Conservation (phyloP, 2,113 vertebrate genomes). For the Neogale vison region DNA sequence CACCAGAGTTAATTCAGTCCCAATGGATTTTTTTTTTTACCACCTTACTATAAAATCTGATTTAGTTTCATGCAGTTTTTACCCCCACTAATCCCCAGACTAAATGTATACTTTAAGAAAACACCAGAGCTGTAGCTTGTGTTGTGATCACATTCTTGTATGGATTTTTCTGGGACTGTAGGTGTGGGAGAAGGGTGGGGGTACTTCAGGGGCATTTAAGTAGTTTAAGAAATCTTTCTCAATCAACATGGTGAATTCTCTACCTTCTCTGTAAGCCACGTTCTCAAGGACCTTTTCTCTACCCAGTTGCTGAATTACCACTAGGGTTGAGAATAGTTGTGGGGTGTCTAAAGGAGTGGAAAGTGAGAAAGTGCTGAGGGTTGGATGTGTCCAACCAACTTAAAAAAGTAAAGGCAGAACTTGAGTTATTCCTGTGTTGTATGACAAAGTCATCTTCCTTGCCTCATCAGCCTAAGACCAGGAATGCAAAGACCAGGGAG, state of each 20-base stretch:
- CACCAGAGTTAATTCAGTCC: conserved; percentile 66
- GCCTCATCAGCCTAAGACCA: background rate
- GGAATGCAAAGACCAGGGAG: background rate
- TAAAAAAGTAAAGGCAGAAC: conserved; percentile 49
- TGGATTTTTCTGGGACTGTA: conserved; percentile 18
- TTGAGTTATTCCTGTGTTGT: conserved; percentile 49
- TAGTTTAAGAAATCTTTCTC: conserved; percentile 35
- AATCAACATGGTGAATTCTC: background rate
- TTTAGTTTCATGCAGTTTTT: background rate
- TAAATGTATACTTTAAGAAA: conserved; percentile 52
- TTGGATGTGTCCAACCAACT: background rate
- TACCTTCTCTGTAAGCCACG: background rate
- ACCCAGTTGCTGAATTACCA: background rate
- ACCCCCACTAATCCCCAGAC: background rate
- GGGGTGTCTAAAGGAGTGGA: background rate
- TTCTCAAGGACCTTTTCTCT: conserved; percentile 24
- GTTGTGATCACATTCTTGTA: background rate
- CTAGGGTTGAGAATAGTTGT: background rate
- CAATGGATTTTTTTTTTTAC: conserved; percentile 64
- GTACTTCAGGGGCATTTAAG: conserved; percentile 16
- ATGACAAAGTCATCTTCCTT: conserved; percentile 28
- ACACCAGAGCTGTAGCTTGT: background rate
- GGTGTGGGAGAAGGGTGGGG: background rate
- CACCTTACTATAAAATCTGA: conserved; percentile 58
- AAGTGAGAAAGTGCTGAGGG: conserved; percentile 24